Conservation (phyloP, 2,113 vertebrate genomes). For the Chloropsis cyanopogon region DNA sequence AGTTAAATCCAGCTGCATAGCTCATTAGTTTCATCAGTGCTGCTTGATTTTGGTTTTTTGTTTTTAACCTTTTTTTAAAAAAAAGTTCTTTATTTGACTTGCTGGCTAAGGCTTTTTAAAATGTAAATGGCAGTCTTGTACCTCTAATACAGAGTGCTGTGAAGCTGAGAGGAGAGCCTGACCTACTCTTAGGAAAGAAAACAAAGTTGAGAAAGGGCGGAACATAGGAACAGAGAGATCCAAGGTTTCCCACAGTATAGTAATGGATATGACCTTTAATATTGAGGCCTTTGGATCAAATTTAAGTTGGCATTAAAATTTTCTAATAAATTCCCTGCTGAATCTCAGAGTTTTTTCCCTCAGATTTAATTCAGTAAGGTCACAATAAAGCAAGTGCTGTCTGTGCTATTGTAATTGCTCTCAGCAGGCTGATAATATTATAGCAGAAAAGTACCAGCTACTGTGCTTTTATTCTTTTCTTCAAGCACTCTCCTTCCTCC, state of each 20-base stretch:
- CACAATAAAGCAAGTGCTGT: slow-evolving; percentile 61
- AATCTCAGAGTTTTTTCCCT: slow-evolving; percentile 18
- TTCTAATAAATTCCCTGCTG: slow-evolving; percentile 72
- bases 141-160: neutral
- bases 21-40: neutral
- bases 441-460: slow-evolving; percentile 43
- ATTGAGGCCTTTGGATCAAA: slow-evolving; percentile 54
- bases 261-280: slow-evolving; percentile 70
- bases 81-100: neutral
- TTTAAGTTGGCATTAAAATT: slow-evolving; percentile 67
- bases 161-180: neutral
- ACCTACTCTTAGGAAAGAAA: slow-evolving; percentile 16
- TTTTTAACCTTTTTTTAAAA: neutral
- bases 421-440: slow-evolving; percentile 67
- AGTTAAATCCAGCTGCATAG: neutral
- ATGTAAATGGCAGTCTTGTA: slow-evolving; percentile 1
- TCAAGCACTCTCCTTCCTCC: neutral
- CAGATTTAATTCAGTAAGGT: slow-evolving; percentile 68
- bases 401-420: slow-evolving; percentile 68
- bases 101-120: slow-evolving; percentile 5
- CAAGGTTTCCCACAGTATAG: slow-evolving; percentile 16
- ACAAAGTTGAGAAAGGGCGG: neutral
- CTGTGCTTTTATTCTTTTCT: slow-evolving; percentile 56
- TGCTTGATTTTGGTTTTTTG: neutral
- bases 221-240: slow-evolving; percentile 9